Evolutionary conservation across 2,888 invertebrate species (phyloP), one percentile per base, ranked within the genome.

Genomic region (Heliconius ismenius): DNA sequence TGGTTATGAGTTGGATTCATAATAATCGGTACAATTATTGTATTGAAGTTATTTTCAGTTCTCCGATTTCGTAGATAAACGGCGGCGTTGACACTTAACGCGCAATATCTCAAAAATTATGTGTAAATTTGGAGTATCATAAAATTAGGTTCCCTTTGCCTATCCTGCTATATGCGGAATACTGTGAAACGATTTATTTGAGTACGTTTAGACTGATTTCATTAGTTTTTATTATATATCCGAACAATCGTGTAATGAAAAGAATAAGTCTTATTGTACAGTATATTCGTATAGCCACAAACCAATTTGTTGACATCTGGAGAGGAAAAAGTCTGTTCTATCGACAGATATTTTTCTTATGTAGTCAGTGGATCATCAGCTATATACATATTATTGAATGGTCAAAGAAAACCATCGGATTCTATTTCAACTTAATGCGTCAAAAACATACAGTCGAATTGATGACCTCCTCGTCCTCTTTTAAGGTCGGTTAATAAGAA

Each of bases 301-400:
- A 67, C 39, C 24, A 67, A 24, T 67, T 39, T 67, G 39, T 24
- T 67, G 39, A 67, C 7, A 67, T 67, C 18, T 39, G 67, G 7
- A 67, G 67, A 67, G 67, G 39, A 67, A 67, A 67, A 67, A 15
- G 15, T 39, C 65, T 65, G 32, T 64, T n/a, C n/a, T 36, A 11
- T 13, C 13, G n/a, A 24, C 3, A 67, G 9, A 67, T 24, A 24
- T 39, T 67, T 67, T 39, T 39, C 67, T 67, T 24, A 9, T 67
- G 24, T 67, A 67, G 24, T 4, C 39, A 67, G 15, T n/a, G 64
- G 39, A 67, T 39, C 15, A 39, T 67, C 43, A 43, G 67, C 24
- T 26, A 24, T 39, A 7, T 65, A 65, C 36, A 65, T 36, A 24
- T 43, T 39, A 67, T 67, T 39, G 67, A 67, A 67, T 9, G 39